These are phyloP conservation scores for Sphinx pinastri DNA, from an alignment of 2,888 invertebrate species.

Conservation along the genomic window DNA sequence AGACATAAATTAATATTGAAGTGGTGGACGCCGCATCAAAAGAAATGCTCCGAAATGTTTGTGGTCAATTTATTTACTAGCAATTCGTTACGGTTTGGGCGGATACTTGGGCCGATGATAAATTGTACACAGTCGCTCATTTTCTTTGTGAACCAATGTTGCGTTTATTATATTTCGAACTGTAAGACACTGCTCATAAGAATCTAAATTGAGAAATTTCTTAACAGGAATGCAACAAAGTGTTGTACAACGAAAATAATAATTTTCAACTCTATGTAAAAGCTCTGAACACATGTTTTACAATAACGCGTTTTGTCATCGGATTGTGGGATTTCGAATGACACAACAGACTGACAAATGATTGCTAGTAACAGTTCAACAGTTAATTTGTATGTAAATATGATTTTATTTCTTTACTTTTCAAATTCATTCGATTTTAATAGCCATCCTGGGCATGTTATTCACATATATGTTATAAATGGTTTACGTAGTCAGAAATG, in stretches of 20 bases:
- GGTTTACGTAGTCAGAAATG: conserved; percentile 6
- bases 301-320: conserved; percentile 38
- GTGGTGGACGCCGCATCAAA: conserved; percentile 60
- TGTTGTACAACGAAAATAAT: background rate
- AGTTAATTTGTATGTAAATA: conserved; percentile 80
- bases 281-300: conserved; percentile 50
- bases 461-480: conserved; percentile 27
- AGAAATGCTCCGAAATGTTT: conserved; percentile 73
- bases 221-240: conserved; percentile 12
- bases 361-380: conserved; percentile 74
- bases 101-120: conserved; percentile 81
- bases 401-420: conserved; percentile 52
- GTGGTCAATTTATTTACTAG: conserved; percentile 82
- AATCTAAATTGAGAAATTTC: conserved; percentile 41
- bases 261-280: conserved; percentile 56
- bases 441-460: conserved; percentile 31
- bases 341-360: conserved; percentile 78
- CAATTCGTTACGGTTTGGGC: conserved; percentile 80
- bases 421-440: conserved; percentile 44
- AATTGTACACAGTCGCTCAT: conserved; percentile 75
- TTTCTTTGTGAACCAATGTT: conserved; percentile 52
- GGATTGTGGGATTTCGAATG: conserved; percentile 65
- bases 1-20: conserved; percentile 63
- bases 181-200: conserved; percentile 41
- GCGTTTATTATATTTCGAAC: conserved; percentile 44